Conservation (phyloP, 30 jellyfish, hydroid and myxozoan species). For the Clytia hemisphaerica region DNA sequence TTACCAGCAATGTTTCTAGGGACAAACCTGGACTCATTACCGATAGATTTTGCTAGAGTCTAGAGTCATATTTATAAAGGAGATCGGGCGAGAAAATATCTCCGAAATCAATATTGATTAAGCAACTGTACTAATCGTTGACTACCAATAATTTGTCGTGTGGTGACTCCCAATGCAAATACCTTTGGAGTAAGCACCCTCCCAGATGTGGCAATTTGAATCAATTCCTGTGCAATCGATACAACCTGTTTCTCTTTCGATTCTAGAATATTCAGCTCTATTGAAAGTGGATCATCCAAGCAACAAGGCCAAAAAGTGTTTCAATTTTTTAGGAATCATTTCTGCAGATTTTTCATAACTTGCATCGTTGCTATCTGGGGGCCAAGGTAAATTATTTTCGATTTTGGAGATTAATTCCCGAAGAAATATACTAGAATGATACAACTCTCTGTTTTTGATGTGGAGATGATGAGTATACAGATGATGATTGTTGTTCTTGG, state of each 20-base stretch:
- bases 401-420: too few relatives aligned
- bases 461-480: too few relatives aligned
- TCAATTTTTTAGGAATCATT: conserved; percentile 7
- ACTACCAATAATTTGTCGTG: conserved; percentile 28
- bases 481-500: too few relatives aligned
- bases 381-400: too few relatives aligned
- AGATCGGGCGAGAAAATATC: conserved; percentile 8
- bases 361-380: too few relatives aligned
- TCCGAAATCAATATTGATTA: conserved; percentile 33
- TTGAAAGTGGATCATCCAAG: conserved; percentile 11
- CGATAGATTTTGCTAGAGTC: conserved; percentile 15
- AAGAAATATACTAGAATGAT: too few relatives aligned
- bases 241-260: background rate
- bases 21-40: too few relatives aligned
- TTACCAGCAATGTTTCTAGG: too few relatives aligned
- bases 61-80: conserved; percentile 16
- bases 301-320: conserved; percentile 17
- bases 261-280: too few relatives aligned
- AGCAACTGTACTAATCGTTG: background rate
- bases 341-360: too few relatives aligned
- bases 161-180: conserved; percentile 22
- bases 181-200: conserved; percentile 26
- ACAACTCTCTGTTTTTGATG: too few relatives aligned
- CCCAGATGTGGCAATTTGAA: conserved; percentile 23
- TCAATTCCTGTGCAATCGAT: conserved; percentile 26